Percentiles rank a stretch among this genome's conserved stretches.
Conservation (phyloP, 2,888 invertebrate genomes). For the Operophtera brumata region DNA sequence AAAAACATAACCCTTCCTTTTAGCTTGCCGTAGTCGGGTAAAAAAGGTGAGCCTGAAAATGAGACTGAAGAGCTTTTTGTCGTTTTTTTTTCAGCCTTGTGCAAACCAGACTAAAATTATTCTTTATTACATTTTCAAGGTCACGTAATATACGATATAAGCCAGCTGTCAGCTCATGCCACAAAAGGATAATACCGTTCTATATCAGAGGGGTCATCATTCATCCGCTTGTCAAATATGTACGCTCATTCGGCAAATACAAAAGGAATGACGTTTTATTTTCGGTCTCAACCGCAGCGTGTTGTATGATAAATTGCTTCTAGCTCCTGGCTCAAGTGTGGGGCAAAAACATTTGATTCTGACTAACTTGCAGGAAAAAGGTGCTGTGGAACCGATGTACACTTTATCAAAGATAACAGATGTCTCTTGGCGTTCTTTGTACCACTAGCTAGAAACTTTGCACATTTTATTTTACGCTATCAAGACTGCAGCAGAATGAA, state of each 20-base stretch:
- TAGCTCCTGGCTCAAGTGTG: constrained; percentile 46
- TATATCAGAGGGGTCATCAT: constrained; percentile 51
- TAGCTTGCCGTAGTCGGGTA: no score
- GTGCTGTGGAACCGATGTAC: constrained; percentile 57
- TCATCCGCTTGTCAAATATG: constrained; percentile 71
- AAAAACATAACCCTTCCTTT: no score
- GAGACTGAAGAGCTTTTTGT: no score
- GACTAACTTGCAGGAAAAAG: constrained; percentile 60
- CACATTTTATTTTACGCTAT: neutral
- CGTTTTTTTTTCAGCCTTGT: no score
- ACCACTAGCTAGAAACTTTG: neutral
- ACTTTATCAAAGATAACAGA: constrained; percentile 51
- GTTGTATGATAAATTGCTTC: constrained; percentile 77
- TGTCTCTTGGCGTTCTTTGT: constrained; percentile 2
- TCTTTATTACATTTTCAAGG: no score
- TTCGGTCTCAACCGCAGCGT: constrained; percentile 73
- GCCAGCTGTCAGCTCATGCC: neutral
- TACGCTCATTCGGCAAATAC: constrained; percentile 64
- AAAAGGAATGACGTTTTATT: constrained; percentile 75
- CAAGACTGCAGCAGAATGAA: neutral
- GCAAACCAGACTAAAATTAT: neutral
- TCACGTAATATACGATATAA: neutral
- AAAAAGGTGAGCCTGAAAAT: no score
- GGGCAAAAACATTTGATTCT: constrained; percentile 56
- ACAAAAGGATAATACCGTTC: constrained; percentile 3